These are phyloP conservation scores for Xiphydria camelus DNA, from an alignment of 2,888 invertebrate genomes.

Conservation along the genomic window DNA sequence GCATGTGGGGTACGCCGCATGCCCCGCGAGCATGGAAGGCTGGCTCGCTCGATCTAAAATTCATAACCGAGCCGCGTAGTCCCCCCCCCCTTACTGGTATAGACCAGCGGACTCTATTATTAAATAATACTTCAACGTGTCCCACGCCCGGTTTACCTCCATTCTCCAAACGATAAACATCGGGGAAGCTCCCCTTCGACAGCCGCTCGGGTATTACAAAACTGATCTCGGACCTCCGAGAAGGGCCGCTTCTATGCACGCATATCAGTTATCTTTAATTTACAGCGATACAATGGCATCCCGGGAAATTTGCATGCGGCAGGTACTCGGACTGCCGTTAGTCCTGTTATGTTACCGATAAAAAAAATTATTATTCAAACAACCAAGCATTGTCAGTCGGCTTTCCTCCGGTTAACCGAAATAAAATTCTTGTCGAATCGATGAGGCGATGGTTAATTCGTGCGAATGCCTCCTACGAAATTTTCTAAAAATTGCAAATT, in stretches of 20 bases:
- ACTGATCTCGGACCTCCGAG: not conserved
- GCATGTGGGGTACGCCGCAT: no score
- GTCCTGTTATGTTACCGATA: no score
- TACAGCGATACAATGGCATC: constrained; percentile 8
- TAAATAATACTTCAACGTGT: constrained; percentile 20
- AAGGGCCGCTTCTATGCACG: constrained; percentile 5
- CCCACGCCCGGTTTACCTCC: not conserved
- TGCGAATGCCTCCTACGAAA: no score
- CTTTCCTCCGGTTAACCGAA: no score
- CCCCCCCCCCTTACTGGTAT: no score
- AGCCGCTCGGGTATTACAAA: not conserved
- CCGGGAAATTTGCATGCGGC: not conserved
- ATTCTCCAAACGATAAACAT: constrained; percentile 3
- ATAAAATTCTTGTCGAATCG: no score
- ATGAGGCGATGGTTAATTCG: no score
- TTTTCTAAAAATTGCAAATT: no score
- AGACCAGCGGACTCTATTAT: constrained; percentile 19
- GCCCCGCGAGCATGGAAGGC: not conserved
- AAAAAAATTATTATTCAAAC: no score
- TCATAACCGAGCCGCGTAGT: constrained; percentile 15
- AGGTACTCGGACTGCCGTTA: no score
- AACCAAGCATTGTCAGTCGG: no score
- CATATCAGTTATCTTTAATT: constrained; percentile 24
- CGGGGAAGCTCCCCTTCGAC: not conserved
- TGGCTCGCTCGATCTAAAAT: constrained; percentile 20